phyloP scores from a whole-genome alignment of 2,888 invertebrate genomes.

The Norana najaformis region DNA sequence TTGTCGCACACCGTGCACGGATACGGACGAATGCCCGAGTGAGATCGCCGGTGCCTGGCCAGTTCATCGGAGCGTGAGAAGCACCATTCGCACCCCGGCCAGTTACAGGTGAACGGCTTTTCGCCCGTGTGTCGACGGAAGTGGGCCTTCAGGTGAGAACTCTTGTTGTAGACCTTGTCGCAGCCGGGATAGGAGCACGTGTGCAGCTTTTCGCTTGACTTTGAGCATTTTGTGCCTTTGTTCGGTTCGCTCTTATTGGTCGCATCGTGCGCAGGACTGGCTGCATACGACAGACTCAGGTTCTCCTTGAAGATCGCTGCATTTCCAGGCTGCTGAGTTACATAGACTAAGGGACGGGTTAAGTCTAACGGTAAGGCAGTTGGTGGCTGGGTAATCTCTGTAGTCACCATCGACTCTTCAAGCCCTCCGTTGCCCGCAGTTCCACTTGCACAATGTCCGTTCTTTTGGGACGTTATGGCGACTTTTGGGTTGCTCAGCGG shows the following conservation, averaged over 20 bases:
- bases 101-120: conserved; percentile 66
- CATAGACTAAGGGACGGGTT: neutral
- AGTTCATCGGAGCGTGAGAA: conserved; percentile 93
- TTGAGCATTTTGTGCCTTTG: conserved; percentile 27
- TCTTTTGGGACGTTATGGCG: neutral
- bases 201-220: conserved; percentile 67
- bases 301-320: neutral
- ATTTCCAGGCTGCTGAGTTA: neutral
- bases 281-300: no score
- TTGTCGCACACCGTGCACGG: conserved; percentile 84
- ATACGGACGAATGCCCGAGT: conserved; percentile 91
- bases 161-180: conserved; percentile 94
- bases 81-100: conserved; percentile 82
- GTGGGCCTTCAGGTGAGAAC: conserved; percentile 93
- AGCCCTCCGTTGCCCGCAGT: neutral
- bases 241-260: neutral
- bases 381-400: neutral
- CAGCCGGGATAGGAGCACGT: conserved; percentile 69
- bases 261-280: neutral
- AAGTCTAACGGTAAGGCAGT: neutral
- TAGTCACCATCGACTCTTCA: neutral
- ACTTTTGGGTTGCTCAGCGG: neutral
- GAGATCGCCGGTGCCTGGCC: conserved; percentile 86
- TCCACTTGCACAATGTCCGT: neutral
- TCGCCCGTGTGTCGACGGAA: conserved; percentile 83